Evolutionary conservation across 2,113 vertebrate genomes (phyloP).

Genomic region (Phylloscopus whistleri): DNA sequence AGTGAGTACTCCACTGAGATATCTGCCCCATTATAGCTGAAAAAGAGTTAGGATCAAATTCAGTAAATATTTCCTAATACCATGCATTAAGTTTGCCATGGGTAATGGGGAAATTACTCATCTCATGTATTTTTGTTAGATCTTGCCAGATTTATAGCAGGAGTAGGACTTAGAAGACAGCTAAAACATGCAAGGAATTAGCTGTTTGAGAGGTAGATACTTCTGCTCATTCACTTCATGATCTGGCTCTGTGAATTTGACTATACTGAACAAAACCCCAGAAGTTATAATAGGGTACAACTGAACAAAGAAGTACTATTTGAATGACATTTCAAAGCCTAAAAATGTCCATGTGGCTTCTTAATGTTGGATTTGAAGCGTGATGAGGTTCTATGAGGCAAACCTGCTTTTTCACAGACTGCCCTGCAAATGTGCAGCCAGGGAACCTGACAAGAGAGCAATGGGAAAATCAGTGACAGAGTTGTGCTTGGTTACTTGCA

Average conservation of each 20-base stretch:
- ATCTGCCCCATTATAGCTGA: neutral
- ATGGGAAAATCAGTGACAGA: neutral
- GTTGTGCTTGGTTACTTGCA: neutral
- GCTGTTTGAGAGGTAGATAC: neutral
- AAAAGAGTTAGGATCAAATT: neutral
- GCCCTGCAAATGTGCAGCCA: neutral
- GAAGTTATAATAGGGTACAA: neutral
- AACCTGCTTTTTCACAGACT: neutral
- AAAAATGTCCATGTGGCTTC: neutral
- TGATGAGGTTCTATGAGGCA: neutral
- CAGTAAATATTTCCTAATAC: neutral
- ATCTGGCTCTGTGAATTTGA: neutral
- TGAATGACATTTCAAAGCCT: neutral
- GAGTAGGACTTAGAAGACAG: neutral
- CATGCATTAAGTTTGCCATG: neutral
- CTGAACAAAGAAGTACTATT: neutral
- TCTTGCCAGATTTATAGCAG: neutral
- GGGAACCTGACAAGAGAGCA: neutral
- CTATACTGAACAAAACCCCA: neutral
- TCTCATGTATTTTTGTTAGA: neutral
- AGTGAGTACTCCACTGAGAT: neutral
- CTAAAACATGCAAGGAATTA: neutral
- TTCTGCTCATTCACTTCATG: neutral
- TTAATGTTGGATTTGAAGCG: neutral
- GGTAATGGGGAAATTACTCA: neutral